Evolutionary conservation across 2,113 vertebrate genomes (phyloP), one percentile per base, ranked within the genome.

Genomic region (Barnardius zonarius): DNA sequence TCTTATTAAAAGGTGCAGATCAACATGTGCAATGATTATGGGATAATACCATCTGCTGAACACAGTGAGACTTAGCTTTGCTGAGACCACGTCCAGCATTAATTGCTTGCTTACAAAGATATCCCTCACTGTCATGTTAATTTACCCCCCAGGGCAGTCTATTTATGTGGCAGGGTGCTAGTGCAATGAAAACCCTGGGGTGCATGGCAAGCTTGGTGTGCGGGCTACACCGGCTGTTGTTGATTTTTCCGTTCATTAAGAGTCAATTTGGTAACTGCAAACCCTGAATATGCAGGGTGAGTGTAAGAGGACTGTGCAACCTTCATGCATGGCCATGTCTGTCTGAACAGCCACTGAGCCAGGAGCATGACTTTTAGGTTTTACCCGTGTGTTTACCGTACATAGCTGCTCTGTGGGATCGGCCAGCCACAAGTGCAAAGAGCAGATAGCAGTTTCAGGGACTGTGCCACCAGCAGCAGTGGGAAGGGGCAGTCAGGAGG

Each of bases 201-300:
- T 6, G 46, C 3, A 1, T 2, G 1, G 41, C 4, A 3, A 46
- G 31, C 31, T 3, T 11, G 0, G 7, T 0, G 4, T 19, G 25
- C 57, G 5, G 5, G 41, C 55, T n/a, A 37, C 30, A 5, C 33
- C 17, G 75, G 11, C 4, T 0, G 74, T 69, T 0, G 77, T 46
- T 18, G 91, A 59, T 73, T 87, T 87, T 82, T 64, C 88, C 30
- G 0, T 19, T 55, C 61, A 6, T 51, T 9, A 5, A 0, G 2
- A 44, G 52, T 7, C 59, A 30, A 1, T 37, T 51, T 12, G 64
- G 13, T 13, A 37, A 24, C 3, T 46, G 68, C 12, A 4, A 61
- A 22, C 28, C 73, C 69, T 1, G 3, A 17, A 54, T 14, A 64
- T 25, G 49, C 9, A 2, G 68, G 5, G 80, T 2, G 62, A 31